A percentile compares a stretch with the other conserved stretches of the same genome.
Evolutionary conservation across 1,140 invertebrate species (phyloP).

Genomic region (Temnothorax longispinosus): DNA sequence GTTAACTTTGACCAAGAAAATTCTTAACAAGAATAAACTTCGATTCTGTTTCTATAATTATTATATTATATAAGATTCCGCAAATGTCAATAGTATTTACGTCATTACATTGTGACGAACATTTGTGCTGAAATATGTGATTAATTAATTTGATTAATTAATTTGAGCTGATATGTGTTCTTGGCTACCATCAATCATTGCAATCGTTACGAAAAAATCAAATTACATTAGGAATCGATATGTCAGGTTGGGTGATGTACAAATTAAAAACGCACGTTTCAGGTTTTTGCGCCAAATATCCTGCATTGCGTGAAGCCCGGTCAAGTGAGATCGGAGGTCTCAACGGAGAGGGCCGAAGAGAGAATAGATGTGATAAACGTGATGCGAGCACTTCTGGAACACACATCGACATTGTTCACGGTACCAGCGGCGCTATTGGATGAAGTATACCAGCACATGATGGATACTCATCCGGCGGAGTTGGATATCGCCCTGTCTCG

Average conservation of each 20-base stretch:
- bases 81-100: neutral
- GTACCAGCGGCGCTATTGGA: conserved; percentile 93
- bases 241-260: neutral
- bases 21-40: conserved; percentile 4
- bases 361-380: conserved; percentile 96
- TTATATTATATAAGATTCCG: neutral
- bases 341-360: conserved; percentile 91
- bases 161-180: neutral
- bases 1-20: neutral
- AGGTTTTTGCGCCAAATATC: conserved; percentile 96
- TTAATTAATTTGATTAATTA: conserved; percentile 42
- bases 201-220: neutral
- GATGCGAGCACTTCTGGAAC: conserved; percentile 92
- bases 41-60: neutral
- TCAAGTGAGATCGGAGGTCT: conserved; percentile 88
- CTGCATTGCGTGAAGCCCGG: conserved; percentile 91
- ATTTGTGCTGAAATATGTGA: neutral
- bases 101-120: neutral
- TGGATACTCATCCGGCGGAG: conserved; percentile 92
- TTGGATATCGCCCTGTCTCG: conserved; percentile 88
- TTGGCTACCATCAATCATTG: conserved; percentile 5
- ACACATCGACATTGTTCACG: conserved; percentile 91
- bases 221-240: conserved; percentile 17
- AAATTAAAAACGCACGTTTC: neutral
- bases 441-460: conserved; percentile 93